Conservation (phyloP, 2,888 invertebrate species). For the Neocrepidodera transversa region DNA sequence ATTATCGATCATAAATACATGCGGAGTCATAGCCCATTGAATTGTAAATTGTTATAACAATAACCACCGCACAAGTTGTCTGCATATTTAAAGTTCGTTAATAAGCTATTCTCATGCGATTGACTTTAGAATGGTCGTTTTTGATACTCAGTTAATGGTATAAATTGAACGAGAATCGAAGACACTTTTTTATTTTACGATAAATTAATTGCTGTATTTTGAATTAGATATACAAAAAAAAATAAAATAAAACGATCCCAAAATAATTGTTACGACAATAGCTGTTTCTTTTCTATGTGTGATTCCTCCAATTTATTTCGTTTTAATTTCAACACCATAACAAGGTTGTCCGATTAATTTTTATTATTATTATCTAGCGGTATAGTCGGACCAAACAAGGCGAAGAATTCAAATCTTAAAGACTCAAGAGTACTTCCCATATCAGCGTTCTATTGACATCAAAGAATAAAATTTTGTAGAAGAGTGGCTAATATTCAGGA, state of each 20-base stretch:
- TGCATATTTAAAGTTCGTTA: constrained; percentile 53
- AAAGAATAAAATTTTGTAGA: background rate
- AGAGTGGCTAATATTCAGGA: background rate
- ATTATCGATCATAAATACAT: constrained; percentile 54
- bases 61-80: constrained; percentile 52
- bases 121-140: background rate
- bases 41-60: constrained; percentile 56
- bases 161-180: no score
- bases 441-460: background rate
- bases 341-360: constrained; percentile 1
- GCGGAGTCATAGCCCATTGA: constrained; percentile 56
- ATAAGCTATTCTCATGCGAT: constrained; percentile 46
- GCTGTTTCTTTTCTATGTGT: no score
- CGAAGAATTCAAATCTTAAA: background rate
- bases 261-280: no score
- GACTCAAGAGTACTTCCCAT: background rate
- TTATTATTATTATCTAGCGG: constrained; percentile 5
- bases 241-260: no score
- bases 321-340: background rate
- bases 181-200: no score
- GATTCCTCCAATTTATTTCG: background rate
- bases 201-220: no score
- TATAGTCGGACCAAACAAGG: background rate
- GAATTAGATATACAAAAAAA: no score
- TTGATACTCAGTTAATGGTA: background rate